A percentile compares a stretch with the other conserved stretches of the same genome.
phyloP scores from a whole-genome alignment of 2,797 vertebrate genomes.

The Eurystomus glaucurus region DNA sequence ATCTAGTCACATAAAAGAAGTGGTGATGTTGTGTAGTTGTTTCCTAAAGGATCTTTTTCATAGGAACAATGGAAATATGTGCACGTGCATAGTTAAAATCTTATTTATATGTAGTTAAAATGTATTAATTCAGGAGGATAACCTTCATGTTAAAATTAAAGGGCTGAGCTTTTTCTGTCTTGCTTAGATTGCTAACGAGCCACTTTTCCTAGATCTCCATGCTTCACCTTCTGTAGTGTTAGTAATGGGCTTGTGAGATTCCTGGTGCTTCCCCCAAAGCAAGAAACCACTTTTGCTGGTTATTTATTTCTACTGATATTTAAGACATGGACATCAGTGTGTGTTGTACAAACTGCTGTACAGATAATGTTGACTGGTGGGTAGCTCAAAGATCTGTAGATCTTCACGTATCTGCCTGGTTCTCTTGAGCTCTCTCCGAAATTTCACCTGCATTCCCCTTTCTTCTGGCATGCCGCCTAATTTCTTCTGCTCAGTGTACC shows the following conservation, averaged over 20 bases:
- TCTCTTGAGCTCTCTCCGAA: neutral
- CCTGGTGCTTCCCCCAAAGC: neutral
- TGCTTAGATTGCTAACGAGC: neutral
- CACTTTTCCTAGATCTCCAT: neutral
- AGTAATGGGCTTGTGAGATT: neutral
- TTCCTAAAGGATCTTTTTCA: neutral
- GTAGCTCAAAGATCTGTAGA: neutral
- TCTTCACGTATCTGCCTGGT: neutral
- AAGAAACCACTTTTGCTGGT: fast-evolving
- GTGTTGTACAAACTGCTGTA: neutral
- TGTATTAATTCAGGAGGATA: neutral
- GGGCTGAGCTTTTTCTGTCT: neutral
- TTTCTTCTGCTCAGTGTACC: neutral
- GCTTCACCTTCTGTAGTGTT: neutral
- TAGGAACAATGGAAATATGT: neutral
- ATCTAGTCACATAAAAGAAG: neutral
- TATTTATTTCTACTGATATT: neutral
- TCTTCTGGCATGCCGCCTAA: neutral
- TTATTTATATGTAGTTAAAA: neutral
- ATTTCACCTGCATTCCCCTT: neutral
- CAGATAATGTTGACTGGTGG: fast-evolving
- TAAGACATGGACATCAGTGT: neutral
- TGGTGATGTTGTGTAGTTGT: neutral
- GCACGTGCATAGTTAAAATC: neutral
- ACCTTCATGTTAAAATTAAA: constrained; percentile 1